These are phyloP conservation scores for Neodiprion virginianus DNA, from an alignment of 1,140 invertebrate species.

Conservation along the genomic window DNA sequence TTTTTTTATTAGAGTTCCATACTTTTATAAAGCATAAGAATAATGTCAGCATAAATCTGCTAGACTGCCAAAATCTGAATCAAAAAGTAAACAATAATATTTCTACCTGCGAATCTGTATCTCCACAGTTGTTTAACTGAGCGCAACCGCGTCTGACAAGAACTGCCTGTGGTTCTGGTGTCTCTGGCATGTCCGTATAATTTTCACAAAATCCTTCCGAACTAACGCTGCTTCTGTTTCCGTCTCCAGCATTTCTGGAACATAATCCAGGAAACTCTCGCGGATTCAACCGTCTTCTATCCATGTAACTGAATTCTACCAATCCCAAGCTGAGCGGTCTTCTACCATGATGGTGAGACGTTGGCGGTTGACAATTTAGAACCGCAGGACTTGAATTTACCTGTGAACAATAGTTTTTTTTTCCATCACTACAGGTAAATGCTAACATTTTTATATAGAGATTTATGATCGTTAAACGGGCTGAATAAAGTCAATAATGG, in stretches of 20 bases:
- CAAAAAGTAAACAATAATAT: background rate
- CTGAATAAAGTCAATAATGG: no score
- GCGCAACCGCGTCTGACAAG: constrained; percentile 47
- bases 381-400: constrained; percentile 83
- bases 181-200: constrained; percentile 71
- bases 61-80: no score
- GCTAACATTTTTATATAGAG: background rate
- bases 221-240: constrained; percentile 90
- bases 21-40: no score
- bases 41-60: no score
- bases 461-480: no score
- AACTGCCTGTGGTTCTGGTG: constrained; percentile 47
- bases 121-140: constrained; percentile 55
- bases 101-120: constrained; percentile 73
- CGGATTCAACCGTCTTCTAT: constrained; percentile 52
- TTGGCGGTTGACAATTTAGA: constrained; percentile 71
- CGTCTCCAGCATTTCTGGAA: constrained; percentile 64
- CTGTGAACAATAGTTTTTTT: constrained; percentile 39
- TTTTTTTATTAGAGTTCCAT: no score
- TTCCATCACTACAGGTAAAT: constrained; percentile 23
- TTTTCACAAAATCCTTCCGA: constrained; percentile 97
- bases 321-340: constrained; percentile 56
- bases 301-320: constrained; percentile 57
- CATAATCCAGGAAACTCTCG: constrained; percentile 54
- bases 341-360: constrained; percentile 62